Evolutionary conservation across 2,888 invertebrate genomes (phyloP).

Genomic region (Dinocampus coccinellae): DNA sequence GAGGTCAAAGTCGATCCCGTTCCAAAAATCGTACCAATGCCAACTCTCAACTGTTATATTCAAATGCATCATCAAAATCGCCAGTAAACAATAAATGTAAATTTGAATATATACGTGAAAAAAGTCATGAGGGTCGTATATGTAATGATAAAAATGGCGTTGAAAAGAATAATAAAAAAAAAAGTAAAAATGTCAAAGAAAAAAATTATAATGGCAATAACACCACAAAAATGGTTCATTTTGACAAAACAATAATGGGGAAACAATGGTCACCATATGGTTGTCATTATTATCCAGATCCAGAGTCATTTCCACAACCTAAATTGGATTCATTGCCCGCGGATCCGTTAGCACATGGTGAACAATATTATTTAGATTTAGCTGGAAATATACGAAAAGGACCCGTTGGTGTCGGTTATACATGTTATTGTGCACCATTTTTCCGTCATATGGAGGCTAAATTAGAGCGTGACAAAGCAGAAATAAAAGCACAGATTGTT

Average conservation of each 20-base stretch:
- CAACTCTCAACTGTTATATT: constrained; percentile 39
- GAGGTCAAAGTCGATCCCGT: constrained; percentile 59
- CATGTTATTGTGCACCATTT: constrained; percentile 93
- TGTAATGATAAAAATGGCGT: constrained; percentile 61
- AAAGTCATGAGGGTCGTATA: too few species aligned
- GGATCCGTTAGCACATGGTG: constrained; percentile 87
- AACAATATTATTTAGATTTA: constrained; percentile 94
- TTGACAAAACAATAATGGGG: constrained; percentile 68
- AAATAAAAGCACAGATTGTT: constrained; percentile 83
- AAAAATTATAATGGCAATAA: constrained; percentile 50
- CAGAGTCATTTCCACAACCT: constrained; percentile 87
- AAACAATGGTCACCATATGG: constrained; percentile 89
- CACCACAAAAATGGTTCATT: constrained; percentile 67
- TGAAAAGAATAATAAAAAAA: constrained; percentile 65
- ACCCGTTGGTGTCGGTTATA: constrained; percentile 93
- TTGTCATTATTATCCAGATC: constrained; percentile 90
- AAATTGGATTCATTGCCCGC: constrained; percentile 87
- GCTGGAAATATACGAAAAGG: constrained; percentile 96
- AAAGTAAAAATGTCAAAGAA: constrained; percentile 58
- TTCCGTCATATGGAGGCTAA: constrained; percentile 89
- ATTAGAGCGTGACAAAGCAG: constrained; percentile 84
- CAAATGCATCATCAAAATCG: constrained; percentile 43
- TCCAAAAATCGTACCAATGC: constrained; percentile 53
- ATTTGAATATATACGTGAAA: constrained; percentile 67
- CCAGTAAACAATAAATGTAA: constrained; percentile 34